Evolutionary conservation across 2,797 vertebrate species (phyloP).

Genomic region (Pachyuromys duprasi): DNA sequence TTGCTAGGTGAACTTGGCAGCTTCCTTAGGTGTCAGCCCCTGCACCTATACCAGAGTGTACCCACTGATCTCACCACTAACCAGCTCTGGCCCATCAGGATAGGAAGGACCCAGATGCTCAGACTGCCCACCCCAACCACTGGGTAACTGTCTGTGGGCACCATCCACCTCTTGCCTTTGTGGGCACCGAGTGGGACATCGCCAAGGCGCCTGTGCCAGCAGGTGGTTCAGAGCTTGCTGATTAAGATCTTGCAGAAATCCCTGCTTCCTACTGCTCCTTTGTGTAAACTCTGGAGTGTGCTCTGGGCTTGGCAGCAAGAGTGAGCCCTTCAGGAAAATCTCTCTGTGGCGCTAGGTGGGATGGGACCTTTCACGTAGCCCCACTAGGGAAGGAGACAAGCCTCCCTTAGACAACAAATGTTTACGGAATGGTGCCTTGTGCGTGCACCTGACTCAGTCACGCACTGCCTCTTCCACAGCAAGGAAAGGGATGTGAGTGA

Average conservation of each 20-base stretch:
- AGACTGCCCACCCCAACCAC: not conserved
- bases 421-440: not conserved
- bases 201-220: not conserved
- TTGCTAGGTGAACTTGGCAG: constrained; percentile 9
- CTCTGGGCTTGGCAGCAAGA: not conserved
- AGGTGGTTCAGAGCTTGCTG: constrained; percentile 35
- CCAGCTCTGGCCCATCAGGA: not conserved
- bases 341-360: not conserved
- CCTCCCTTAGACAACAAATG: constrained; percentile 17
- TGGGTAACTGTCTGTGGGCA: not conserved
- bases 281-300: constrained; percentile 46
- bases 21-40: not conserved
- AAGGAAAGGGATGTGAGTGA: not conserved
- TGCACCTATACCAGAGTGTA: not conserved
- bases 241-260: constrained; percentile 57
- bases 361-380: constrained; percentile 12
- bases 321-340: constrained; percentile 22
- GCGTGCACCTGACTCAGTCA: not conserved
- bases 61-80: not conserved
- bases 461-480: not conserved
- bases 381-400: not conserved
- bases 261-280: constrained; percentile 62
- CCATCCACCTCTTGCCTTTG: not conserved
- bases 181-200: not conserved
- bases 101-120: not conserved